Base-by-base conservation (phyloP, 2,113 vertebrate genomes). In the Bungarus multicinctus region DNA sequence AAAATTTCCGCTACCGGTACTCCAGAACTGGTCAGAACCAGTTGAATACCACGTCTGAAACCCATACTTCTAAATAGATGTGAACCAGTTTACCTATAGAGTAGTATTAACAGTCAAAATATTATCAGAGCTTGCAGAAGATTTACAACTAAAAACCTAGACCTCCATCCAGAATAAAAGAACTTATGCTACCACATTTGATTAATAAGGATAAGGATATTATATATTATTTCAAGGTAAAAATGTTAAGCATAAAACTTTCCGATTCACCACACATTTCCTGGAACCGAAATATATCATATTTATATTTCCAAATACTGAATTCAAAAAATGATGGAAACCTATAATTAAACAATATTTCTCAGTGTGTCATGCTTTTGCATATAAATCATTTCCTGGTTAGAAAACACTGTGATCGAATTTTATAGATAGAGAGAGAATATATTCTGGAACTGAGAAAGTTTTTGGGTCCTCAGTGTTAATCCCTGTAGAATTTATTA, bases 211-310 rank as follows among this genome's bases (percentile, higher is more conserved):
- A 47, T 50, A 52, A 50, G 8, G 43, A 45, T 91, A 89, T 85
- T 86, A 64, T 53, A 89, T 89, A 85, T 91, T 95, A 89, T 95
- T 96, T 96, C 96, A 96, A 93, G 96, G 88, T 81, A 94, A 94
- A 96, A 97, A 97, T 96, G 34, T 43, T 88, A 96, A 96, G 95
- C 94, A 96, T 90, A 94, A 95, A 97, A 95, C 95, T 95, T 94
- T 95, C 54, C 95, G 91, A 94, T 64, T 93, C 94, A 92, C 93
- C 87, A 89, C 88, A 43, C 57, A 58, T 86, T 69, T 45, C 50
- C 88, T 43, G 50, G 64, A 58, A 47, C 45, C 88, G 88, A 81
- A 96, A 95, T 95, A 92, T 86, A 94, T 94, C 92, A 85, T 93
- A 57, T 81, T 45, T 25, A 20, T 0, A 43, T 10, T 90, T 87